phyloP scores from a whole-genome alignment of 2,113 vertebrate species.

The Psettodes erumei region DNA sequence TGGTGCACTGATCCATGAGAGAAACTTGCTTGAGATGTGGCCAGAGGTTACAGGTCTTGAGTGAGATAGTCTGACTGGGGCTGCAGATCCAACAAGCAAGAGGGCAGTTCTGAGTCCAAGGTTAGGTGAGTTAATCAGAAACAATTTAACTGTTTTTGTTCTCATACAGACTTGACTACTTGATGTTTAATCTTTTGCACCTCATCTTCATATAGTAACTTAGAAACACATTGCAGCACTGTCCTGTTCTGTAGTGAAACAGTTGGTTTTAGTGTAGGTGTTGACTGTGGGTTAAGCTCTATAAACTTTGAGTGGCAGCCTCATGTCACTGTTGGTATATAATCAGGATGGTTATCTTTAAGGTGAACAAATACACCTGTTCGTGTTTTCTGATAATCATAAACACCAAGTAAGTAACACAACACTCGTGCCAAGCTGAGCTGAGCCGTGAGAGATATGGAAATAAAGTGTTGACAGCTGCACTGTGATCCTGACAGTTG shows the following conservation, averaged over 20 bases:
- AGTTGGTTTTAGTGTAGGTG: background rate
- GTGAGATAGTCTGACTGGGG: conserved; percentile 15
- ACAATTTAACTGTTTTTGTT: background rate
- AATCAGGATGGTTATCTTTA: background rate
- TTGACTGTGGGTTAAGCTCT: conserved; percentile 1
- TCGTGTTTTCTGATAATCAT: background rate
- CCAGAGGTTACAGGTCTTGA: conserved; percentile 15
- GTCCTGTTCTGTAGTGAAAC: background rate
- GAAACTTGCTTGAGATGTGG: conserved; percentile 19
- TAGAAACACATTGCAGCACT: background rate
- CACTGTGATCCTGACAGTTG: background rate
- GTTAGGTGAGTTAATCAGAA: conserved; percentile 55
- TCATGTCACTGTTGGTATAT: background rate
- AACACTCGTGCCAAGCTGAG: background rate
- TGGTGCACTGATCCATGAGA: conserved; percentile 20
- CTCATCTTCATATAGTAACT: background rate
- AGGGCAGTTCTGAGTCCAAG: conserved; percentile 12
- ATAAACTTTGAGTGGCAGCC: conserved; percentile 7
- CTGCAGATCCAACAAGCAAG: conserved; percentile 4
- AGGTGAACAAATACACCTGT: background rate
- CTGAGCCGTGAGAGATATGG: background rate
- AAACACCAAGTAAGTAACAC: background rate
- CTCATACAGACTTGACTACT: background rate
- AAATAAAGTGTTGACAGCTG: background rate
- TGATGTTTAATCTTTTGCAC: background rate